Evolutionary conservation across 2,888 invertebrate species (phyloP), one percentile per base, ranked within the genome.

Genomic region (Xanthorhoe designata): DNA sequence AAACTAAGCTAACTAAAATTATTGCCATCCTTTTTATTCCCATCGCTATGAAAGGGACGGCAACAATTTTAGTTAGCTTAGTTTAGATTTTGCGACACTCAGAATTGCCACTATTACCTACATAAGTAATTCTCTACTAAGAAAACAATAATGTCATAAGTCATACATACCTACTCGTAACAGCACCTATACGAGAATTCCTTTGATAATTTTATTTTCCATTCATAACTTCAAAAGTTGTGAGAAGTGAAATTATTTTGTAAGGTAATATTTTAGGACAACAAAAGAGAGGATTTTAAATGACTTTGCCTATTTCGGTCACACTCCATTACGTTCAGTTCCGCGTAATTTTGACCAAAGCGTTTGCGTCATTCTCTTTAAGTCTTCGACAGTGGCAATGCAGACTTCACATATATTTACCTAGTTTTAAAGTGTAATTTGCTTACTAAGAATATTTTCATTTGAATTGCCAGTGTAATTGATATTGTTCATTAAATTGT

Each of bases 341-440:
- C 81, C 84, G 85, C 85, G 87, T 86, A 87, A 88, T 88, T 88
- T 84, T 84, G 84, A 81, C 84, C 85, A 89, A 90, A 76, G 70
- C 75, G 75, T 75, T 91, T 91, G 86, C 91, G 79, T 88, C 87
- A 91, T 70, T 73, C 76, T 6, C 81, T 83, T 79, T 84, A 80
- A 61, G 70, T 75, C 59, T 73, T 70, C 89, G 4, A 89, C 69
- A 61, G 63, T 57, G 68, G 71, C 66, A 71, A 65, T 64, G 65
- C 57, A 51, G 63, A 55, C 54, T 62, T 67, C 66, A 72, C 67
- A 65, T 63, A 59, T 19, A 29, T 61, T 72, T 72, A 73, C 68
- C 67, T 67, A 69, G 68, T 54, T 55, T 62, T 55, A 49, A 51
- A 19, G 18, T 66, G 66, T 64, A 59, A 61, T 69, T 50, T 52